Evolutionary conservation across 2,797 vertebrate species (phyloP).

Genomic region (Paguma larvata): DNA sequence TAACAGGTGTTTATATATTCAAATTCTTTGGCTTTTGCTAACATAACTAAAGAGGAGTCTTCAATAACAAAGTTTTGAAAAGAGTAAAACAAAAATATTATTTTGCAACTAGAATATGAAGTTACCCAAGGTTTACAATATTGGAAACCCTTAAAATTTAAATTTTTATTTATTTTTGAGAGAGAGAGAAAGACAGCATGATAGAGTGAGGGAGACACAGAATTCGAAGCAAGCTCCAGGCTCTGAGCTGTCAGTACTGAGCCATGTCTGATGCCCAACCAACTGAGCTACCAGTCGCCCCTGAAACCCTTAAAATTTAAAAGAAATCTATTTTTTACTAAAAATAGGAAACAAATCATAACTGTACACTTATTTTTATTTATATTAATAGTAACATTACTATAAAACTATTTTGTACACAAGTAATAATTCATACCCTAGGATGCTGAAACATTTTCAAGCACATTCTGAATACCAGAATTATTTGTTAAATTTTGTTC

Average conservation of each 20-base stretch:
- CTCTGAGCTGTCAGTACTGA: no score
- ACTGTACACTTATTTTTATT: background rate
- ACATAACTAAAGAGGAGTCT: background rate
- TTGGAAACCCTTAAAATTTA: background rate
- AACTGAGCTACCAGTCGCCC: no score
- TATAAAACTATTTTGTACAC: background rate
- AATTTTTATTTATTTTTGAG: no score
- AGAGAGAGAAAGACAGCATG: no score
- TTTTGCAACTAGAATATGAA: background rate
- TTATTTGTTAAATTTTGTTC: background rate
- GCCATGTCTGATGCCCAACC: no score
- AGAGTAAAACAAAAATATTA: background rate
- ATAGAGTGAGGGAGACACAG: no score
- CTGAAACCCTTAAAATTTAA: background rate
- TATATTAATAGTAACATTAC: background rate
- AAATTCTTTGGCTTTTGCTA: background rate
- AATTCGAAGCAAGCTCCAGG: no score
- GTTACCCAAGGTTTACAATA: background rate
- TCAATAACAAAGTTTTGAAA: background rate
- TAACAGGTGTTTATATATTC: background rate
- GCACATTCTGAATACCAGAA: background rate
- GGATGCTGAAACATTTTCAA: background rate
- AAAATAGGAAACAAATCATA: background rate
- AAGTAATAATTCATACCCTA: background rate
- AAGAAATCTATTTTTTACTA: background rate